Evolutionary conservation across 1,140 invertebrate species (phyloP), one percentile per base, ranked within the genome.

Genomic region (Pseudobourletiella spinata): DNA sequence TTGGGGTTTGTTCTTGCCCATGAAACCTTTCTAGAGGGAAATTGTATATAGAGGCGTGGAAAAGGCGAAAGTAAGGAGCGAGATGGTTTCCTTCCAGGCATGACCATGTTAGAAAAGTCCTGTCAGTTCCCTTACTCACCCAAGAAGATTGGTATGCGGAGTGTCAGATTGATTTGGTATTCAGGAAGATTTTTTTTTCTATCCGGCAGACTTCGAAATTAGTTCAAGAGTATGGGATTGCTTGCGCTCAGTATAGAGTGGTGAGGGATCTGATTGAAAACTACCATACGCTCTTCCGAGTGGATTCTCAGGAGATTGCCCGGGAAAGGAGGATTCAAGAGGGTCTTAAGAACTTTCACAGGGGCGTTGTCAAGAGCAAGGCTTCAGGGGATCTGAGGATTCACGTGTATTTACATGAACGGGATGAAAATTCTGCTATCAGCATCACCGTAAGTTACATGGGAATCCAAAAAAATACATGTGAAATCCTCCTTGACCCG

Each of bases 321-420:
- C 80, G 83, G 35, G 88, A 91, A 70, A 80, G 82, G 57, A 81
- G 82, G 61, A 87, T 91, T 70, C 71, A 86, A 26, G 76, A 82
- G 61, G 82, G 86, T 1, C 74, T 90, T 11, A 80, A 86, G 72
- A 80, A 82, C 56, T 84, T 86, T 72, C 79, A 86, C 59, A 75
- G 77, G n/a, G 78, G 79, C 32, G 8, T n/a, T 0, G 76, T 81
- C 28, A 75, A 81, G 0, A 78, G 79, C 0, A 85, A 85, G 67
- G 81, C 82, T 0, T 86, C 86, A 0, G 88, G 88, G 0, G 86
- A 91, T 72, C 79, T 91, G 24, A 83, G 84, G 72, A 80, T 89
- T n/a, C 89, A 87, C 86, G 82, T 91, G 63, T 83, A 86, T 71
- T 76, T 86, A 22, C 61, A 61, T 54, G 64, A 71, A 14, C 66